Conservation (phyloP, 2,113 vertebrate genomes). For the Protomyctophum bolini region DNA sequence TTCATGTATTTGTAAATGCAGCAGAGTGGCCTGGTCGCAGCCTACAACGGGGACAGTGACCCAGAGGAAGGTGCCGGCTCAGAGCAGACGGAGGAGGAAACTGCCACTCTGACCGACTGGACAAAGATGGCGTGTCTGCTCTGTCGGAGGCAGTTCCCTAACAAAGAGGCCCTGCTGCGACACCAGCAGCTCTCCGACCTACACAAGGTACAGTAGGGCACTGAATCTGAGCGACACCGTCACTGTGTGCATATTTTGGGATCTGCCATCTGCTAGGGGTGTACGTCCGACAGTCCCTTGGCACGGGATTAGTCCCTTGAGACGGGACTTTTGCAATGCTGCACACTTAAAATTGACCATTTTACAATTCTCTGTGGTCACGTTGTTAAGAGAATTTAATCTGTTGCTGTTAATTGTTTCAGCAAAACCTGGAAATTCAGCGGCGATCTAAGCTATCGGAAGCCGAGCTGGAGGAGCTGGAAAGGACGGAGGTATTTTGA, state of each 20-base stretch:
- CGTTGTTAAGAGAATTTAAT: neutral
- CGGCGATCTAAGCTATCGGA: slow-evolving; percentile 85
- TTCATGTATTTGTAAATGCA: no score
- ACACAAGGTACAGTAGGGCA: slow-evolving; percentile 86
- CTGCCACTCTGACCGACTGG: slow-evolving; percentile 91
- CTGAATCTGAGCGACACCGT: slow-evolving; percentile 31
- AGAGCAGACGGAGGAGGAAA: slow-evolving; percentile 80
- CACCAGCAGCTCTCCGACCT: slow-evolving; percentile 95
- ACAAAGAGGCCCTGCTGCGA: slow-evolving; percentile 87
- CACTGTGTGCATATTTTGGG: slow-evolving; percentile 26
- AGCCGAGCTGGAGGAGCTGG: slow-evolving; percentile 90
- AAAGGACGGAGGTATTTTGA: slow-evolving; percentile 86
- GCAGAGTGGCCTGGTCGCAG: slow-evolving; percentile 84
- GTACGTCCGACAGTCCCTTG: neutral
- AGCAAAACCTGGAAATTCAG: slow-evolving; percentile 97
- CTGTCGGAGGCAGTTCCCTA: slow-evolving; percentile 92
- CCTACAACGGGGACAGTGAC: slow-evolving; percentile 89
- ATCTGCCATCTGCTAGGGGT: slow-evolving; percentile 53
- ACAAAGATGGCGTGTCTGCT: slow-evolving; percentile 90
- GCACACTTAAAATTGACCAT: neutral
- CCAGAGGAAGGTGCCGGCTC: slow-evolving; percentile 79
- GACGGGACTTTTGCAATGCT: neutral
- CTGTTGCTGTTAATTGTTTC: slow-evolving; percentile 11
- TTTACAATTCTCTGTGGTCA: neutral
- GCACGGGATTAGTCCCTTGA: neutral